Conservation (phyloP, 2,797 vertebrate genomes). For the Alauda arvensis region DNA sequence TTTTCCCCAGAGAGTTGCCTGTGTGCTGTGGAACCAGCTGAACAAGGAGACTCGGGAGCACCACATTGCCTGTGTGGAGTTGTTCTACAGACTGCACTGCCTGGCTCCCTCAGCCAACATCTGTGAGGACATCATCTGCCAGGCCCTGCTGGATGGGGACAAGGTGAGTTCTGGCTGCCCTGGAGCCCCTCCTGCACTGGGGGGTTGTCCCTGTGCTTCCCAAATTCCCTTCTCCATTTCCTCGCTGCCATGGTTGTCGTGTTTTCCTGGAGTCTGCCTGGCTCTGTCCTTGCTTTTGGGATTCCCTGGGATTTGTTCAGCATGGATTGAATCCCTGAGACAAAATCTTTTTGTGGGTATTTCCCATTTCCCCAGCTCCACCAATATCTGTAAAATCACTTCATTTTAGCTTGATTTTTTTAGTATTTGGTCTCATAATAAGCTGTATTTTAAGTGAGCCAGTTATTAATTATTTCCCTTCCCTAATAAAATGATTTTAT, state of each 20-base stretch:
- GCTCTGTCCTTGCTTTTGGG: background rate
- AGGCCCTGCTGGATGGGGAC: conserved; percentile 83
- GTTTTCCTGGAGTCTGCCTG: background rate
- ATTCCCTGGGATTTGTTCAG: background rate
- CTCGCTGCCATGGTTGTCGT: background rate
- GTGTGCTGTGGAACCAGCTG: conserved; percentile 90
- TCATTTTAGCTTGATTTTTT: background rate
- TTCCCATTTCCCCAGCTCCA: background rate
- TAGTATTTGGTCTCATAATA: background rate
- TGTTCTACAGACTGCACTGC: conserved; percentile 95
- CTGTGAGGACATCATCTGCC: conserved; percentile 96
- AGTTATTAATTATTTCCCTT: background rate
- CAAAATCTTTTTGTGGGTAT: background rate
- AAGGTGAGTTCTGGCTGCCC: conserved; percentile 74
- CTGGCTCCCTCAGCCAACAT: conserved; percentile 88
- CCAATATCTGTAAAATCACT: background rate
- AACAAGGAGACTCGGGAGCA: conserved; percentile 89
- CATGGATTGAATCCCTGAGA: background rate
- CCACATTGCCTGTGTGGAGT: conserved; percentile 89
- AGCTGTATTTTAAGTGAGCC: background rate
- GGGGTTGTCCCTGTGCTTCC: background rate
- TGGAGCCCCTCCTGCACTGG: background rate
- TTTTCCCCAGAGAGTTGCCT: conserved; percentile 82
- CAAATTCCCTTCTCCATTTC: background rate
- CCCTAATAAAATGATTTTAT: background rate